phyloP scores from a whole-genome alignment of 2,797 vertebrate genomes.

The Pogoniulus pusillus region DNA sequence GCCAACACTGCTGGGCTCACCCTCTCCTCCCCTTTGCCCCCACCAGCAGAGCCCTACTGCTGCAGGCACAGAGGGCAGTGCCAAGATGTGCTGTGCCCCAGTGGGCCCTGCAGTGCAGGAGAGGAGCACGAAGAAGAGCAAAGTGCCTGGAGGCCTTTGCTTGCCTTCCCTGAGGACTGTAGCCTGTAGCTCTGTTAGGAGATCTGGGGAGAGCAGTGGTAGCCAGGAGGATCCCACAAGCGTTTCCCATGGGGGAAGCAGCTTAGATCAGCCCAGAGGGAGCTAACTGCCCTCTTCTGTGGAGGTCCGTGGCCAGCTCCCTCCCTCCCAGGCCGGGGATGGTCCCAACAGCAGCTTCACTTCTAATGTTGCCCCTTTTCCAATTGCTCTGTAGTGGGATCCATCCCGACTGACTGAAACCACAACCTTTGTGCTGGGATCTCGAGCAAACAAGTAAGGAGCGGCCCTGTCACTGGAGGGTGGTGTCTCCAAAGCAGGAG shows the following conservation, averaged over 20 bases:
- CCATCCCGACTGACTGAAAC: conserved; percentile 87
- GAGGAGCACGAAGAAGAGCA: background rate
- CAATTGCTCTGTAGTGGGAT: conserved; percentile 86
- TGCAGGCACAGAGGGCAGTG: background rate
- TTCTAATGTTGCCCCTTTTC: conserved; percentile 64
- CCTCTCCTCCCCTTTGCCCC: conserved; percentile 43
- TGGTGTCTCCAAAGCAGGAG: conserved; percentile 50
- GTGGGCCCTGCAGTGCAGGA: background rate
- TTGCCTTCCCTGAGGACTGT: background rate
- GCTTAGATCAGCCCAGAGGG: background rate
- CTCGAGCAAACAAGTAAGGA: conserved; percentile 97
- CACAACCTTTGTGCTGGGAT: conserved; percentile 94
- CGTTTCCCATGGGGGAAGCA: background rate
- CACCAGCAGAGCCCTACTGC: background rate
- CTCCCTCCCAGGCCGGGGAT: background rate
- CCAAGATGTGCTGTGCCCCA: background rate
- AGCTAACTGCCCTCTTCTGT: background rate
- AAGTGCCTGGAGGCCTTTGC: conserved; percentile 46
- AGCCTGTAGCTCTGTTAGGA: background rate
- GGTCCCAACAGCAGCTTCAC: background rate
- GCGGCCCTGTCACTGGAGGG: conserved; percentile 18
- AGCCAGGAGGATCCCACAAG: conserved; percentile 5
- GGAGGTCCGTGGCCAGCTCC: background rate
- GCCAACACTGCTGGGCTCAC: background rate
- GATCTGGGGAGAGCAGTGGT: background rate